Conservation (phyloP, 2,888 invertebrate species). For the Leptopilina syphax region DNA sequence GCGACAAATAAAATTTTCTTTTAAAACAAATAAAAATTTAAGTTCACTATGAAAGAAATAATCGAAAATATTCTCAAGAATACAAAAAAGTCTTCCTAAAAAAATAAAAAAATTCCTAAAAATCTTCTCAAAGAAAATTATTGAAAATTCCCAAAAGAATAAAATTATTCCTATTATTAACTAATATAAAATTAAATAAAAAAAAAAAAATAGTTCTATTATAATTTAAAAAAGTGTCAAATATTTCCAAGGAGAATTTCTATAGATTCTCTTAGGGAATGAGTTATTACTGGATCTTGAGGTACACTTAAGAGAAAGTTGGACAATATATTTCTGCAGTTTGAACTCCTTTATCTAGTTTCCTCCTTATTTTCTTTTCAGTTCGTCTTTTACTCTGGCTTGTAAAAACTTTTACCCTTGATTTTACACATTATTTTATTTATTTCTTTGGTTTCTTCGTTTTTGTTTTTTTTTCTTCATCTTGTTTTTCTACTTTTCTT, state of each 20-base stretch:
- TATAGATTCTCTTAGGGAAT: not conserved
- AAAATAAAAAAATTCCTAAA: too few relatives aligned
- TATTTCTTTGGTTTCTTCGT: not conserved
- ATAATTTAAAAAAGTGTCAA: not conserved
- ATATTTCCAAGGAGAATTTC: not conserved
- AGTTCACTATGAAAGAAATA: too few relatives aligned
- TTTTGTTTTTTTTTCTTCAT: not conserved
- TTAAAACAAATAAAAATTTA: too few relatives aligned
- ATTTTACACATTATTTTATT: constrained; percentile 8
- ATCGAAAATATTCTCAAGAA: too few relatives aligned
- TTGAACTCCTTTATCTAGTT: constrained; percentile 23
- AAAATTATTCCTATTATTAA: too few relatives aligned
- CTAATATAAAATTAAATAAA: too few relatives aligned
- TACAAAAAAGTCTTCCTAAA: too few relatives aligned
- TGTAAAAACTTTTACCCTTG: constrained; percentile 1
- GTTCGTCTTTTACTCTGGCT: constrained; percentile 8
- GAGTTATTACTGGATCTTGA: constrained; percentile 15
- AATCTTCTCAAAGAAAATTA: too few relatives aligned
- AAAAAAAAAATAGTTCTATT: too few relatives aligned
- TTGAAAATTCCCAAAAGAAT: too few relatives aligned
- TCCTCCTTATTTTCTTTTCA: not conserved
- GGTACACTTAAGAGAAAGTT: constrained; percentile 32
- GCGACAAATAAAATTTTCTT: too few relatives aligned
- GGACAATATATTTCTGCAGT: constrained; percentile 31
- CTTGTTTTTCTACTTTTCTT: constrained; percentile 41